Evolutionary conservation across 2,797 vertebrate species (phyloP).

Genomic region (Tragopan temminckii): DNA sequence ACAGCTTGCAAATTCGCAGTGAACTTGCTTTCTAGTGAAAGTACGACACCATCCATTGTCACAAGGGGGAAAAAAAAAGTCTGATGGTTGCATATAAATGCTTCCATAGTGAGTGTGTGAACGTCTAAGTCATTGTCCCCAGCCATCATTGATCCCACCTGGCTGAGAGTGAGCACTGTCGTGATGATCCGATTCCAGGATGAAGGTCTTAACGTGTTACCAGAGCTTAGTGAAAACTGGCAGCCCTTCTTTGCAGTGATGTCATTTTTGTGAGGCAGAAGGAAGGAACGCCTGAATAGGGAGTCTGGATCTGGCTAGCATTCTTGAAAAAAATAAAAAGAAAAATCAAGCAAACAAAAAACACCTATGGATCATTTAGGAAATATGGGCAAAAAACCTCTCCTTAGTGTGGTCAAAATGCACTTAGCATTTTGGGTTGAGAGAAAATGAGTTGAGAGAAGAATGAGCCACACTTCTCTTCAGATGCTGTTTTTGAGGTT

Average conservation of each 20-base stretch:
- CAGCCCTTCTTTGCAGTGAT: background rate
- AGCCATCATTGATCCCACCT: background rate
- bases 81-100: background rate
- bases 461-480: background rate
- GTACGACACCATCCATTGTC: background rate
- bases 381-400: background rate
- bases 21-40: slow-evolving; percentile 27
- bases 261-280: background rate
- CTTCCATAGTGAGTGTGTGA: background rate
- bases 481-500: background rate
- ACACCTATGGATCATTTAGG: background rate
- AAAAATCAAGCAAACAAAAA: background rate
- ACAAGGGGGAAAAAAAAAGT: background rate
- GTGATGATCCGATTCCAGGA: background rate
- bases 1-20: slow-evolving; percentile 53
- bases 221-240: background rate
- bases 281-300: background rate
- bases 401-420: background rate
- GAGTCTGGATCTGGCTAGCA: background rate
- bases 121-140: background rate
- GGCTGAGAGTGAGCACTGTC: background rate
- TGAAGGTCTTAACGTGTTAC: background rate
- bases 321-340: background rate
- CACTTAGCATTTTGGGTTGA: too few relatives aligned
- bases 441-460: too few relatives aligned